Evolutionary conservation across 2,113 vertebrate genomes (phyloP), one percentile per base, ranked within the genome.

Genomic region (Pollachius pollachius): DNA sequence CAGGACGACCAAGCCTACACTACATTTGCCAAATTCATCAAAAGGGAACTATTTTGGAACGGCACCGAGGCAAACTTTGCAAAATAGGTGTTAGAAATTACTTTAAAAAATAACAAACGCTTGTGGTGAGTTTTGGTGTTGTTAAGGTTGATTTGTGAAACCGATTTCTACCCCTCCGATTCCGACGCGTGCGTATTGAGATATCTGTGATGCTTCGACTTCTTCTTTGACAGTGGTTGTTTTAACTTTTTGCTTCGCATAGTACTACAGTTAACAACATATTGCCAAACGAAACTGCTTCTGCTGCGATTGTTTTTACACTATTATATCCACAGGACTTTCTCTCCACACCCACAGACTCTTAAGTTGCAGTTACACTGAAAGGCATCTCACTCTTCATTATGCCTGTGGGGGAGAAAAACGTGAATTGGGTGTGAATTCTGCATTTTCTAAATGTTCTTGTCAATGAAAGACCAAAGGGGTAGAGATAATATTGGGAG

Each of bases 251-350:
- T 64, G 78, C 81, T 85, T 80, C 66, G 74, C 76, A 71, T 69
- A 76, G 74, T 81, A 79, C 67, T 60, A 73, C 78, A 62, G 77
- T 48, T 57, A 16, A 57, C 54, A 57, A 57, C 54, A n/a, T 81
- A 52, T 83, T 86, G 85, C 85, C 83, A 88, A 88, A 85, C 71
- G 79, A 84, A 77, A 78, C 79, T 71, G 80, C 88, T 83, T 70
- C 48, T 4, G 78, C 76, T 72, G 75, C 66, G 3, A 81, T 76
- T 83, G 83, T 79, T 70, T 70, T 6, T 15, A 76, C 65, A 83
- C 67, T 41, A 65, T 75, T 13, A 21, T 64, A 19, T 71, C 30
- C n/a, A 13, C 66, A 81, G 23, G 80, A 67, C 69, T 56, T 63
- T 27, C 60, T 34, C 52, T 21, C 23, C 15, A 56, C 62, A 18